A percentile compares a stretch with the other conserved stretches of the same genome.
Conservation (phyloP, 2,113 vertebrate species). For the Oenanthe melanoleuca region DNA sequence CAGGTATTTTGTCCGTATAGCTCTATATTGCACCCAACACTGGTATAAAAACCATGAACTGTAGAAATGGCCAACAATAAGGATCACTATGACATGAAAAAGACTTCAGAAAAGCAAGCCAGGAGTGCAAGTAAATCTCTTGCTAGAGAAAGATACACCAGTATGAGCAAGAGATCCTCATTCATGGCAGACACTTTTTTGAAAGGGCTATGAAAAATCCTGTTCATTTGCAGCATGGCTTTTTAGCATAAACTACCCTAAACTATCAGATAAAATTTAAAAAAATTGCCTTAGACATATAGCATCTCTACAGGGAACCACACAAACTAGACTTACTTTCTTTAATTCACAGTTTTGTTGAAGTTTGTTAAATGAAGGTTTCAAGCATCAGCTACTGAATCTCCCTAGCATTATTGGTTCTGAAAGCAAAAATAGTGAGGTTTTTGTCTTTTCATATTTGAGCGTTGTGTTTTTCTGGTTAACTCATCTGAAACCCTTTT, state of each 20-base stretch:
- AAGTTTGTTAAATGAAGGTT: background rate
- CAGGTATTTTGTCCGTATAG: background rate
- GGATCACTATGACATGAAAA: background rate
- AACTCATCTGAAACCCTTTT: conserved; percentile 8
- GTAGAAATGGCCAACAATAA: background rate
- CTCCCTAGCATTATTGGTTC: background rate
- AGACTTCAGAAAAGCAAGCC: background rate
- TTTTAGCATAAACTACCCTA: background rate
- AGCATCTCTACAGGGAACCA: background rate
- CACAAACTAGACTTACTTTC: background rate
- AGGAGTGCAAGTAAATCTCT: background rate
- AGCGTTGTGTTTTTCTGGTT: background rate
- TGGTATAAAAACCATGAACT: background rate
- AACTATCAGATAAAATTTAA: background rate
- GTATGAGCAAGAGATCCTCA: background rate
- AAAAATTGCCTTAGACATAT: background rate
- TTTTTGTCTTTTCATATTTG: background rate
- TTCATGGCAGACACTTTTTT: background rate
- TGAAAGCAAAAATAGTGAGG: background rate
- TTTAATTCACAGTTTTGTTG: background rate
- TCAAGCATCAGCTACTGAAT: background rate
- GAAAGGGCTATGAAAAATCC: background rate
- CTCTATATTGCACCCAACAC: background rate
- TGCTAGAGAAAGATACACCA: background rate
- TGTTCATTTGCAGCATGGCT: background rate